Percentiles rank a stretch among this genome's conserved stretches.
These are phyloP conservation scores for Emydoidea blandingii DNA, from an alignment of 2,797 vertebrate species.

Conservation along the genomic window DNA sequence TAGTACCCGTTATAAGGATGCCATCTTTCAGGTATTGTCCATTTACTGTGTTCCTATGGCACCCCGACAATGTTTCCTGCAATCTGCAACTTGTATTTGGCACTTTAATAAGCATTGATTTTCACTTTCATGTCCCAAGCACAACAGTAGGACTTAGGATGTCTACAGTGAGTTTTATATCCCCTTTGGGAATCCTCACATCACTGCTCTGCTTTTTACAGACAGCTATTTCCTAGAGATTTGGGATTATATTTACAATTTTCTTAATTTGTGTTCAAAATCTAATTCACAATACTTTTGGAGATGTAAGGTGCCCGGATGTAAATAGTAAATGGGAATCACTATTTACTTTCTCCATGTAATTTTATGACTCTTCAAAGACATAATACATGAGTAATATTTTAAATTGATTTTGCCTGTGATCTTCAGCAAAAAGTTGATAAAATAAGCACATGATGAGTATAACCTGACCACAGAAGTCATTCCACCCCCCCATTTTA, in stretches of 20 bases:
- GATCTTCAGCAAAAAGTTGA: neutral
- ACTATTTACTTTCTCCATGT: neutral
- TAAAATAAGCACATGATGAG: neutral
- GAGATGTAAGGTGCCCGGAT: neutral
- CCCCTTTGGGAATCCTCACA: slow-evolving; percentile 6
- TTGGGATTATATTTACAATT: neutral
- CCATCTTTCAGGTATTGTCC: neutral
- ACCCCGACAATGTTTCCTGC: neutral
- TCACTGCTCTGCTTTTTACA: neutral
- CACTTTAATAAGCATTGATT: neutral
- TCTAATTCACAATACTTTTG: neutral
- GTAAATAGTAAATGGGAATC: neutral
- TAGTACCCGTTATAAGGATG: neutral
- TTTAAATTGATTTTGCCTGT: neutral
- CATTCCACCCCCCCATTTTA: neutral
- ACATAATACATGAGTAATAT: neutral
- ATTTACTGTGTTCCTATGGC: neutral
- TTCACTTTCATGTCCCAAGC: neutral
- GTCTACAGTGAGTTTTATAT: slow-evolving; percentile 2
- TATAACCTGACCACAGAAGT: neutral
- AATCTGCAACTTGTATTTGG: slow-evolving; percentile 26
- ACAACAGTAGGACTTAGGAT: neutral
- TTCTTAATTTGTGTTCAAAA: neutral
- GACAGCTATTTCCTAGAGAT: slow-evolving; percentile 25
- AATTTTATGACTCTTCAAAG: neutral